Percentiles rank a stretch among this genome's conserved stretches.
phyloP scores from a whole-genome alignment of 2,797 vertebrate genomes.

The Sphenodon punctatus region DNA sequence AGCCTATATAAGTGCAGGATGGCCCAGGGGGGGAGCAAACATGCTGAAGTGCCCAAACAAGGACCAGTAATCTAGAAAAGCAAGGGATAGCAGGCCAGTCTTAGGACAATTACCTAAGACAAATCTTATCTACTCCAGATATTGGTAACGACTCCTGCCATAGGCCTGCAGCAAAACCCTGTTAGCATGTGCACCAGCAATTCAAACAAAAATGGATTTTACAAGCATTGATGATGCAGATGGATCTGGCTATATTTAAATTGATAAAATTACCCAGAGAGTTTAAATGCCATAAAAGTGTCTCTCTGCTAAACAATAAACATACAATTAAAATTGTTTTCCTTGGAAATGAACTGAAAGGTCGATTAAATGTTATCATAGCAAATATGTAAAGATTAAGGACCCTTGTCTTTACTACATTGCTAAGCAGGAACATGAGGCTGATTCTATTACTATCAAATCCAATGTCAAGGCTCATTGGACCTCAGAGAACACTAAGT shows the following conservation, averaged over 20 bases:
- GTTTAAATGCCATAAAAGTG: background rate
- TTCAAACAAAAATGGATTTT: background rate
- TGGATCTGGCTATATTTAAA: conserved; percentile 5
- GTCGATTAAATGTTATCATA: background rate
- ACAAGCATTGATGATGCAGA: background rate
- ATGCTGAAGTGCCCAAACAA: no score
- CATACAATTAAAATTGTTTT: conserved; percentile 27
- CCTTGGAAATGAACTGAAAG: conserved; percentile 39
- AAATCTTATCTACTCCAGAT: background rate
- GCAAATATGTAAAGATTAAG: conserved; percentile 29
- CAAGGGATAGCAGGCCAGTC: no score
- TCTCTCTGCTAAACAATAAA: background rate
- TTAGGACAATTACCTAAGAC: no score
- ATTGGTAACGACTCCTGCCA: background rate
- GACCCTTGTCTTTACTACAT: background rate
- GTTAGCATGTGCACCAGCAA: background rate
- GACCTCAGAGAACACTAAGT: background rate
- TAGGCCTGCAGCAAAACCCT: background rate
- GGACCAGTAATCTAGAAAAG: no score
- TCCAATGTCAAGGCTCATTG: background rate
- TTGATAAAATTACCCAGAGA: background rate
- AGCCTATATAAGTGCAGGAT: no score
- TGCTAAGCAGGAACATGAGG: background rate
- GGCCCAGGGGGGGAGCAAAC: no score
- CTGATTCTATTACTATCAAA: background rate